Evolutionary conservation across 1,140 invertebrate species (phyloP).

Genomic region (Adoxophyes honmai): DNA sequence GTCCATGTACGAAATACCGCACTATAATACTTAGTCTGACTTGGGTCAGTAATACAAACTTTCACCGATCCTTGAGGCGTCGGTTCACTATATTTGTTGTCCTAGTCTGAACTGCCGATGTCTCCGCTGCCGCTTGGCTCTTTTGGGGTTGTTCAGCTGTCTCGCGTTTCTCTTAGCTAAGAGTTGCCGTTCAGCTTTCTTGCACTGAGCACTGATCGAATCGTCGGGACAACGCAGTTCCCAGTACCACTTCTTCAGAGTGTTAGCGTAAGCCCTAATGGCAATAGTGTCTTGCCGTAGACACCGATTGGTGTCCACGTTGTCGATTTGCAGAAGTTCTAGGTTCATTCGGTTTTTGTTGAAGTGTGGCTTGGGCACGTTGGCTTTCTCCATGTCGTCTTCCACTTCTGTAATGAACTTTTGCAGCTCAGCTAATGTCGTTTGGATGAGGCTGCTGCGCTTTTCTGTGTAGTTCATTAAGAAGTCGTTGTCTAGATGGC

Average conservation of each 20-base stretch:
- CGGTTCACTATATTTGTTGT: too few relatives aligned
- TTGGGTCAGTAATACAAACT: not conserved
- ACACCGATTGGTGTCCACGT: conserved; percentile 54
- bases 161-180: not conserved
- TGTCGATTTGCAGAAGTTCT: conserved; percentile 39
- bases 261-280: conserved; percentile 57
- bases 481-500: conserved; percentile 46
- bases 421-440: conserved; percentile 41
- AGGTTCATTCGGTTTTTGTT: conserved; percentile 42
- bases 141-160: not conserved
- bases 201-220: not conserved
- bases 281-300: conserved; percentile 60
- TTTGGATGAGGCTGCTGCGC: conserved; percentile 41
- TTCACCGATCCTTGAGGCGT: too few relatives aligned
- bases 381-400: conserved; percentile 49
- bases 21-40: conserved; percentile 12
- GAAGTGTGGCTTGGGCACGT: conserved; percentile 38
- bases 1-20: not conserved
- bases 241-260: conserved; percentile 47
- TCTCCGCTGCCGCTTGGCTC: not conserved
- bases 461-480: conserved; percentile 42
- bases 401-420: conserved; percentile 54
- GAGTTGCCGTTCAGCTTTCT: not conserved
- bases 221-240: conserved; percentile 9
- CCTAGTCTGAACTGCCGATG: not conserved